These are phyloP conservation scores for Mimachlamys varia DNA, from an alignment of 2,888 invertebrate species.

Conservation along the genomic window DNA sequence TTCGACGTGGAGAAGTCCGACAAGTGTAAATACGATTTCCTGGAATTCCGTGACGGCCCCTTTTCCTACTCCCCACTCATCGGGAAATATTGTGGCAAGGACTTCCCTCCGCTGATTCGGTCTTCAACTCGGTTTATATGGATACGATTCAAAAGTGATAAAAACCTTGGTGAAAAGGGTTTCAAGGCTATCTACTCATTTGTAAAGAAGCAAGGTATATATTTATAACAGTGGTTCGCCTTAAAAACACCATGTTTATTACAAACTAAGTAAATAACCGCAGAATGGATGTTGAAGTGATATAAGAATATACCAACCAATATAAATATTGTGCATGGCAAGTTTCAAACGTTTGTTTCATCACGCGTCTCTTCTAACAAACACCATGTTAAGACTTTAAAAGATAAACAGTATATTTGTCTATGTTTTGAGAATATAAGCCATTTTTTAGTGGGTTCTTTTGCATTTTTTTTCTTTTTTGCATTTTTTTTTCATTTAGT, in stretches of 20 bases:
- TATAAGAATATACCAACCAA: no score
- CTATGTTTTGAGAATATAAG: no score
- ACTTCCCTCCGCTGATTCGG: slow-evolving; percentile 87
- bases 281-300: background rate
- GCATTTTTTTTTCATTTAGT: no score
- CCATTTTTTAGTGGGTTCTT: no score
- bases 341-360: no score
- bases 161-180: slow-evolving; percentile 90
- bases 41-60: slow-evolving; percentile 92
- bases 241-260: no score
- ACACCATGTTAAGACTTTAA: no score
- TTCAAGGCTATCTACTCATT: slow-evolving; percentile 88
- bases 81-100: slow-evolving; percentile 88
- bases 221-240: background rate
- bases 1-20: slow-evolving; percentile 88
- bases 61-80: slow-evolving; percentile 82
- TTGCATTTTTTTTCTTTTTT: no score
- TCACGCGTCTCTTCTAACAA: no score
- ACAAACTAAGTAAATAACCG: no score
- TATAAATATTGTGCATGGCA: no score
- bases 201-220: slow-evolving; percentile 67
- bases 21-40: slow-evolving; percentile 90
- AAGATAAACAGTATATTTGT: no score
- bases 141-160: slow-evolving; percentile 91
- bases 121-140: slow-evolving; percentile 90